A percentile compares a stretch with the other conserved stretches of the same genome.
phyloP scores from a whole-genome alignment of 2,888 invertebrate species.

The Drosophila melanosoma region DNA sequence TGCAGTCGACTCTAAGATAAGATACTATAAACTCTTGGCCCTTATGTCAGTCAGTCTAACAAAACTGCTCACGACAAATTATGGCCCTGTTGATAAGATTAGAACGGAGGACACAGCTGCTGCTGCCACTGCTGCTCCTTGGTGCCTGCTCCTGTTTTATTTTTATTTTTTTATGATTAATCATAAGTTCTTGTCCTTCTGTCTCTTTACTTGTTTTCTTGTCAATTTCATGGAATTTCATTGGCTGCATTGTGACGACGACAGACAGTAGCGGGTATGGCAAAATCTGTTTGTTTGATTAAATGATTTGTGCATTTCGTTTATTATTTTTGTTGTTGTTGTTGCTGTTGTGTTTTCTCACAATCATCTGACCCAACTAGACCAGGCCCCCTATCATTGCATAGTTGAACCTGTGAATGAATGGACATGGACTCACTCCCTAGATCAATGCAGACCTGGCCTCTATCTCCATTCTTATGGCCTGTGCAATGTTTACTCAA shows the following conservation, averaged over 20 bases:
- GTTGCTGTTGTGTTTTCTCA: constrained; percentile 1
- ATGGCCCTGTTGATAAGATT: constrained; percentile 78
- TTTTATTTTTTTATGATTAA: constrained; percentile 48
- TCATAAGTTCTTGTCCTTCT: constrained; percentile 39
- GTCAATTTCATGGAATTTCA: constrained; percentile 58
- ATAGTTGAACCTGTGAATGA: constrained; percentile 48
- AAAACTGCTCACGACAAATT: constrained; percentile 71
- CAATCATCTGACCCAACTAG: constrained; percentile 44
- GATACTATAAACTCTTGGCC: constrained; percentile 26
- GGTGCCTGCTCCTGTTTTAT: constrained; percentile 11
- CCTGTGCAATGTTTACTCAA: constrained; percentile 68
- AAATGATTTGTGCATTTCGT: constrained; percentile 66
- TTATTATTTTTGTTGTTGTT: not conserved
- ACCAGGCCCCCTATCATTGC: constrained; percentile 28
- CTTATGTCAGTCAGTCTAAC: constrained; percentile 43
- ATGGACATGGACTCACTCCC: constrained; percentile 54
- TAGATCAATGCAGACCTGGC: not conserved
- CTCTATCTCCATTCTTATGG: constrained; percentile 21
- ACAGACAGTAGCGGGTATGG: constrained; percentile 43
- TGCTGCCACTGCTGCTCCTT: constrained; percentile 28
- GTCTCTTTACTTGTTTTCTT: constrained; percentile 14
- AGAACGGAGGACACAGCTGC: constrained; percentile 21
- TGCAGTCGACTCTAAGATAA: constrained; percentile 61
- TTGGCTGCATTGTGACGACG: constrained; percentile 34
- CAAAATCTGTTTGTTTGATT: constrained; percentile 51